Percentiles rank a stretch among this genome's conserved stretches.
Evolutionary conservation across 2,113 vertebrate genomes (phyloP).

Genomic region (Telmatochromis brachygnathus): DNA sequence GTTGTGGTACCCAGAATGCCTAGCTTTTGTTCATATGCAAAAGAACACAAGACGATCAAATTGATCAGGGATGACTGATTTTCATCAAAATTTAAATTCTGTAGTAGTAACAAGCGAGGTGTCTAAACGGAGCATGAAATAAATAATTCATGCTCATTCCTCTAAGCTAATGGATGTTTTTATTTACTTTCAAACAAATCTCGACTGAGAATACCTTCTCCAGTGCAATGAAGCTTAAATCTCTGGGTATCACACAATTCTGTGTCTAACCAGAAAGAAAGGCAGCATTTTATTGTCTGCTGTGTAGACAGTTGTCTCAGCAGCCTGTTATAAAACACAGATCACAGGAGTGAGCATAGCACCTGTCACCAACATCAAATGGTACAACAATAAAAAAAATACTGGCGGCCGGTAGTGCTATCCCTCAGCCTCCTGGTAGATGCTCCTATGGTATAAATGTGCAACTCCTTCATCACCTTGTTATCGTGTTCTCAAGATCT

Average conservation of each 20-base stretch:
- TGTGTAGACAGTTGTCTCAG: neutral
- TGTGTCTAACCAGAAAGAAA: neutral
- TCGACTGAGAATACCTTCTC: neutral
- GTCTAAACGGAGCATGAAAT: neutral
- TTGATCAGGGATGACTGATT: neutral
- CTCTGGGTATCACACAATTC: neutral
- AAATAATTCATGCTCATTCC: neutral
- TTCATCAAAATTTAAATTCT: neutral
- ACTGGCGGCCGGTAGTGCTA: neutral
- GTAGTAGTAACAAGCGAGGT: neutral
- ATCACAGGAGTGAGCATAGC: neutral
- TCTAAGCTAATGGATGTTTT: neutral
- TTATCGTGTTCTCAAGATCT: neutral
- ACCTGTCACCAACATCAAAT: neutral
- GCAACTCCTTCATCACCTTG: neutral
- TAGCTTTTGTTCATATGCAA: neutral
- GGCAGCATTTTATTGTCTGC: neutral
- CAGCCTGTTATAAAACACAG: neutral
- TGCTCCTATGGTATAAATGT: neutral
- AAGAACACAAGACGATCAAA: neutral
- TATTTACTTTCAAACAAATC: neutral
- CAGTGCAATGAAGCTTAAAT: neutral
- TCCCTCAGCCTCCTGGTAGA: neutral
- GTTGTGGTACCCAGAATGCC: neutral
- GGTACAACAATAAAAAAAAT: neutral